A percentile compares a stretch with the other conserved stretches of the same genome.
phyloP scores from a whole-genome alignment of 2,113 vertebrate species.

The Etia nguti region DNA sequence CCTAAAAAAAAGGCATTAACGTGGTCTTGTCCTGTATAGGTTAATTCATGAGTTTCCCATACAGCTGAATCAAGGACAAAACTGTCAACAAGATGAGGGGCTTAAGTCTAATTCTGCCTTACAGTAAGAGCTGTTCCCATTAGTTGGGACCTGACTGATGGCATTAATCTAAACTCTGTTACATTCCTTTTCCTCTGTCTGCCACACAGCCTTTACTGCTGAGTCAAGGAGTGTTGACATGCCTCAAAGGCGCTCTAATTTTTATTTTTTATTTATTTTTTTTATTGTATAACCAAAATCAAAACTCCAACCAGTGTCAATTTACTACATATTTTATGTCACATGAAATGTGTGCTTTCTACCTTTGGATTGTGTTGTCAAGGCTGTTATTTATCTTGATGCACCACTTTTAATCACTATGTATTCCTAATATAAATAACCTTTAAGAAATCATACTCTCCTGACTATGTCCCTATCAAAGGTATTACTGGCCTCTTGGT shows the following conservation, averaged over 20 bases:
- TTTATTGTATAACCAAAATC: background rate
- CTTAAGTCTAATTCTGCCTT: conserved; percentile 45
- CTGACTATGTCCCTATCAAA: background rate
- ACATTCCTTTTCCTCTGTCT: conserved; percentile 14
- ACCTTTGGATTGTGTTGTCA: background rate
- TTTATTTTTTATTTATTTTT: background rate
- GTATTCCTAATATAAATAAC: background rate
- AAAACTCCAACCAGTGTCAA: background rate
- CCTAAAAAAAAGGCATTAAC: background rate
- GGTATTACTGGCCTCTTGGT: background rate
- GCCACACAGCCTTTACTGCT: conserved; percentile 16
- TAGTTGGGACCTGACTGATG: conserved; percentile 40
- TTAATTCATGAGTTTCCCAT: background rate
- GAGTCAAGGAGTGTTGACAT: conserved; percentile 10
- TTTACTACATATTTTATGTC: background rate
- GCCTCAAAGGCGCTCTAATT: background rate
- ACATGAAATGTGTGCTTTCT: background rate
- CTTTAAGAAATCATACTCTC: background rate
- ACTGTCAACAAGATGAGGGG: conserved; percentile 44
- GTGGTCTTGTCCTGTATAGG: background rate
- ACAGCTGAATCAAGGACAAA: conserved; percentile 31
- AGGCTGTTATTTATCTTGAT: background rate
- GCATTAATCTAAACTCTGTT: conserved; percentile 50
- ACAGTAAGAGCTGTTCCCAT: conserved; percentile 47
- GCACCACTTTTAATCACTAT: background rate